These are phyloP conservation scores for Dolichoris vasculosae DNA, from an alignment of 1,140 invertebrate genomes.

Conservation along the genomic window DNA sequence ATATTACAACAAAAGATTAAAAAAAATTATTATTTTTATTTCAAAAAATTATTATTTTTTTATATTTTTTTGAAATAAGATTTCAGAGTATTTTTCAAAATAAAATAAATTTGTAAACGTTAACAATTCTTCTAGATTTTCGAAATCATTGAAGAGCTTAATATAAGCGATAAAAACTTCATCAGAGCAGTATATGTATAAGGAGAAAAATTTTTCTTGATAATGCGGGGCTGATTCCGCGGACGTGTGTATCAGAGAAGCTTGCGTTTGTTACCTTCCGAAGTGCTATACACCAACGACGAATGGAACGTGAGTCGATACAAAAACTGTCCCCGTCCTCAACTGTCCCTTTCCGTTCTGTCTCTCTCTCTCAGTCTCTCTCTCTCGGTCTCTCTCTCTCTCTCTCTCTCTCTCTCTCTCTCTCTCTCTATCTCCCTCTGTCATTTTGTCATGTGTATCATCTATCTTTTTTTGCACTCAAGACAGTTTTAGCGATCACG, in stretches of 20 bases:
- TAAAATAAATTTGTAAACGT: neutral
- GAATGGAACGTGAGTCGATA: neutral
- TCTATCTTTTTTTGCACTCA: neutral
- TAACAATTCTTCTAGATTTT: neutral
- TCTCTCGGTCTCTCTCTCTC: neutral
- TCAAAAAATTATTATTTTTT: too few relatives aligned
- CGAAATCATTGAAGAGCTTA: neutral
- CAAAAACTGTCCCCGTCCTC: slow-evolving; percentile 41
- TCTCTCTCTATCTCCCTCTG: neutral
- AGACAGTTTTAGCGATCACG: neutral
- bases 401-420: neutral
- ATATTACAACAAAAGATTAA: too few relatives aligned
- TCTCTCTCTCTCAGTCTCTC: slow-evolving; percentile 5
- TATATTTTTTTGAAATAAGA: neutral
- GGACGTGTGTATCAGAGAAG: neutral
- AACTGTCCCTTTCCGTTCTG: slow-evolving; percentile 19
- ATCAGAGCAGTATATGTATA: neutral
- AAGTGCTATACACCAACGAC: neutral
- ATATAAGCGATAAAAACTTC: slow-evolving; percentile 11
- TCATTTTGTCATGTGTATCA: slow-evolving; percentile 7
- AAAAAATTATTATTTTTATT: too few relatives aligned
- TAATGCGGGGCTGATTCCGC: neutral
- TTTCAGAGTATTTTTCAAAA: neutral
- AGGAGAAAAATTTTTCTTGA: slow-evolving; percentile 22
- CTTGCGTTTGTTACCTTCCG: neutral